Conservation (phyloP, 2,888 invertebrate genomes). For the Neuroscelio doddi region DNA sequence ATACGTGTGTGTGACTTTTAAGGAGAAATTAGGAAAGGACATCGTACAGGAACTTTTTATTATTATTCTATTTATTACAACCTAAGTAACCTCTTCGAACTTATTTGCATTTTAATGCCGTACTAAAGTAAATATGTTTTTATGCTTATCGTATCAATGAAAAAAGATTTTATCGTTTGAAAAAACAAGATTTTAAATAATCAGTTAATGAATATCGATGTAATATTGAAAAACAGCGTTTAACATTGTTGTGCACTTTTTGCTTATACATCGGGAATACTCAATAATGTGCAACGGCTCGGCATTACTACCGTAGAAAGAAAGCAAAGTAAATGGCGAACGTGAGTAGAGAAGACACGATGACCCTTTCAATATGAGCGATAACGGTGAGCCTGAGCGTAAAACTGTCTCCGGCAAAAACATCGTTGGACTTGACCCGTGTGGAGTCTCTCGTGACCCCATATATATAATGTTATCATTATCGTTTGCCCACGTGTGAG, state of each 20-base stretch:
- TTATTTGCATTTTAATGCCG: no score
- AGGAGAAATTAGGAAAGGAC: conserved; percentile 43
- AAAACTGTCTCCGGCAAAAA: conserved; percentile 19
- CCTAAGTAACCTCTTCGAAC: no score
- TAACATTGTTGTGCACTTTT: no score
- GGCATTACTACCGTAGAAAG: conserved; percentile 18
- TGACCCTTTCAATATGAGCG: conserved; percentile 48
- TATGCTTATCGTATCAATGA: no score
- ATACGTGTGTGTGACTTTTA: conserved; percentile 37
- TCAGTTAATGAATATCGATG: no score
- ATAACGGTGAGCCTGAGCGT: conserved; percentile 30
- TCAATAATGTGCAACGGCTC: conserved; percentile 3
- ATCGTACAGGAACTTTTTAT: no score
- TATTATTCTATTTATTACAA: no score
- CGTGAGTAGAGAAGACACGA: conserved; percentile 33
- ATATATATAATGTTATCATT: conserved; percentile 3
- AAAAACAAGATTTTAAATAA: no score
- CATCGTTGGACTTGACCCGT: conserved; percentile 34
- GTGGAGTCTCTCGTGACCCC: conserved; percentile 17
- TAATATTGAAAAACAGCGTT: no score
- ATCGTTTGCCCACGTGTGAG: no score
- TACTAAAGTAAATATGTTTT: no score
- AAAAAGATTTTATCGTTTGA: no score
- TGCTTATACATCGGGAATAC: not conserved
- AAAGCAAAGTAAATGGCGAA: conserved; percentile 20